Base-by-base conservation (phyloP, 2,888 invertebrate species). In the Lagria hirta region DNA sequence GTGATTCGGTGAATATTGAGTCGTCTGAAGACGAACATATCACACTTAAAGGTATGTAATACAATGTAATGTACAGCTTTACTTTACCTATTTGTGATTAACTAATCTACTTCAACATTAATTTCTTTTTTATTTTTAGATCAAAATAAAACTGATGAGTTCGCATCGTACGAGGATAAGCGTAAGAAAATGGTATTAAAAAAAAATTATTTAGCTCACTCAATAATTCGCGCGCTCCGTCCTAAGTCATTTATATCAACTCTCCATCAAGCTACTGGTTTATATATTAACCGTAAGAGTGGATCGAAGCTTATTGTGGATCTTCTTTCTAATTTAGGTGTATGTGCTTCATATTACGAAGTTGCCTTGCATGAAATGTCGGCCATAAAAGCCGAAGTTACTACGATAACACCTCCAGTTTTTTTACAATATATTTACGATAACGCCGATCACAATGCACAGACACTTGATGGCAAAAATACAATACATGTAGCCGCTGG, bases 271-370 rank as follows among this genome's bases (percentile, higher is more conserved):
- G 48, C 43, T 34, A 21, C 49, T 13, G 36, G 42, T 22, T 43
- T 35, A 23, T 52, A 52, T 48, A 26, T 58, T 23, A 42, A 53
- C 32, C 38, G 54, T 40, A 60, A 57, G 41, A 55, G 37, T 45
- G 58, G 55, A 16, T 60, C 58, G 11, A 34, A 34, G 28, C 30
- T 30, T 17, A 29, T 57, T n/a, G 21, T 58, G 8, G 42, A 60
- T 34, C 21, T 42, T 3, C 21, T 58, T 21, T 48, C 51, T 13
- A 35, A 52, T 27, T 45, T 58, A 13, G 53, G 55, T 17, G 55
- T 53, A 49, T 55, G 35, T 21, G 42, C 49, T 6, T 46, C 58
- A 12, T 60, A 60, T 29, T 47, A 37, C 21, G 55, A 56, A 48
- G 49, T 48, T 22, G 43, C 33, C 26, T 35, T 45, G 5, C 48